A percentile compares a stretch with the other conserved stretches of the same genome.
Conservation (phyloP, 1,140 invertebrate species). For the Paracyclopina nana region DNA sequence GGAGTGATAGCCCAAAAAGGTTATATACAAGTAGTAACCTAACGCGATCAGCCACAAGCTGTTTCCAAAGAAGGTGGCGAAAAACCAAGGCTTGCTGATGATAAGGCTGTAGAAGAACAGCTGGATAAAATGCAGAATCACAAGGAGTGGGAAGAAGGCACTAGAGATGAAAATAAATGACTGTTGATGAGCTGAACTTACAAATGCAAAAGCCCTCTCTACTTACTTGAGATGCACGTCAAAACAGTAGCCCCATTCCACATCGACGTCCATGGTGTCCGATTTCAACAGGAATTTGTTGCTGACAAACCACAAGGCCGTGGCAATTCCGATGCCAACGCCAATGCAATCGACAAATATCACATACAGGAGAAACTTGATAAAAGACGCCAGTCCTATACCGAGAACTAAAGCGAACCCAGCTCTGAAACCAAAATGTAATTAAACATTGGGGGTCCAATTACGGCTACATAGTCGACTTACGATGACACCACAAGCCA, state of each 20-base stretch:
- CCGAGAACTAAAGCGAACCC: conserved; percentile 64
- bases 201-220: too few species aligned
- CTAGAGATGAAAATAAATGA: too few species aligned
- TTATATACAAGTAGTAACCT: conserved; percentile 89
- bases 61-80: conserved; percentile 69
- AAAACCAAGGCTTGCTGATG: conserved; percentile 37
- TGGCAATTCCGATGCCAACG: conserved; percentile 65
- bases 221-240: conserved; percentile 86
- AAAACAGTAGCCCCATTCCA: conserved; percentile 97
- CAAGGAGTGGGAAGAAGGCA: conserved; percentile 85
- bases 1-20: conserved; percentile 93
- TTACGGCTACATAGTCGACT: not conserved
- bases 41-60: conserved; percentile 79
- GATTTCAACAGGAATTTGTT: conserved; percentile 70
- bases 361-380: conserved; percentile 74
- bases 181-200: too few species aligned
- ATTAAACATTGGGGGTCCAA: not conserved
- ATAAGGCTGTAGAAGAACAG: conserved; percentile 53
- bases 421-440: conserved; percentile 30
- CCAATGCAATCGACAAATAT: conserved; percentile 86
- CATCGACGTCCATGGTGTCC: conserved; percentile 45
- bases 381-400: conserved; percentile 49
- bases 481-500: conserved; percentile 50
- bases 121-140: conserved; percentile 81
- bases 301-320: conserved; percentile 66